A percentile compares a stretch with the other conserved stretches of the same genome.
Conservation (phyloP, 2,113 vertebrate genomes). For the Danio rerio region DNA sequence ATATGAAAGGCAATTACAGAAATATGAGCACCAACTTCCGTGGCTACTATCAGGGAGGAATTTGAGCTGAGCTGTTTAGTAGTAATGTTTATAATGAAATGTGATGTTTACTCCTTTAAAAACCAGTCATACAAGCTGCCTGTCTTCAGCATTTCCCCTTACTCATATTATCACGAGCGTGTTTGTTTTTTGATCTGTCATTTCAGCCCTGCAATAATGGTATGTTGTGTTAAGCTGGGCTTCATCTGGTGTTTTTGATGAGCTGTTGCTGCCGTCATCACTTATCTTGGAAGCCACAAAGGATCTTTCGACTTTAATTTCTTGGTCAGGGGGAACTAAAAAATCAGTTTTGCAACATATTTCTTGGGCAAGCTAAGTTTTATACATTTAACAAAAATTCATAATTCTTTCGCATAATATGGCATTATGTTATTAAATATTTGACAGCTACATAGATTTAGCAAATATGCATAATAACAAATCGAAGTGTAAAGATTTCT, state of each 20-base stretch:
- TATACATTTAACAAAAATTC: neutral
- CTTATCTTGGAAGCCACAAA: neutral
- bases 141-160: neutral
- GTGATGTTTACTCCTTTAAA: neutral
- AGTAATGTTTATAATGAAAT: neutral
- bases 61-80: neutral
- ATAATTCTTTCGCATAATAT: neutral
- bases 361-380: neutral
- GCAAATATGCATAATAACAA: neutral
- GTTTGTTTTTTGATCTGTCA: constrained; percentile 2
- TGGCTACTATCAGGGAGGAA: neutral
- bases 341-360: neutral
- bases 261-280: neutral
- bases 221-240: neutral
- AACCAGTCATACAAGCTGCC: constrained; percentile 1
- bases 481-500: neutral
- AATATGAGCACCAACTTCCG: neutral
- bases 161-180: neutral
- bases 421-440: neutral
- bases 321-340: neutral
- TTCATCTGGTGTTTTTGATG: neutral
- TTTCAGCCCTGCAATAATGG: constrained; percentile 1
- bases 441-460: neutral
- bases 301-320: neutral
- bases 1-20: neutral